Evolutionary conservation across 1,140 invertebrate species (phyloP).

Genomic region (Calycopis cecrops): DNA sequence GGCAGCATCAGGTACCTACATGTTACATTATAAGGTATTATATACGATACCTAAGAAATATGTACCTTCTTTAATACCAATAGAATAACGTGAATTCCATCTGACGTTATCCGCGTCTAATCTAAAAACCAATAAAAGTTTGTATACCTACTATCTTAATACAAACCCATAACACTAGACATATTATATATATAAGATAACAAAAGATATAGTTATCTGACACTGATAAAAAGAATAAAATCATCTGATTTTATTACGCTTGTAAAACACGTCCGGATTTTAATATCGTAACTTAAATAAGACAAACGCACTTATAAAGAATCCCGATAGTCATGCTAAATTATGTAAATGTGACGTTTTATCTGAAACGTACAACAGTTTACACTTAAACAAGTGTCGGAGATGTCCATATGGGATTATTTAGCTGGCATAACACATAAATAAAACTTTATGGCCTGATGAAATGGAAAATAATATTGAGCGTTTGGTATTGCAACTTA

Average conservation of each 20-base stretch:
- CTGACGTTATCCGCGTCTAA: too few species aligned
- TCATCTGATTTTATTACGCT: slow-evolving; percentile 8
- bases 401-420: slow-evolving; percentile 44
- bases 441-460: slow-evolving; percentile 22
- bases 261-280: neutral
- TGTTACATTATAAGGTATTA: too few species aligned
- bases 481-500: too few species aligned
- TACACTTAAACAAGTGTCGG: slow-evolving; percentile 68
- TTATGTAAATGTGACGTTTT: slow-evolving; percentile 67
- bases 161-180: too few species aligned
- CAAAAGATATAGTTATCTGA: too few species aligned
- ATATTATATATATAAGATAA: too few species aligned
- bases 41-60: too few species aligned
- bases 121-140: too few species aligned
- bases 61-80: too few species aligned
- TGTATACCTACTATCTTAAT: too few species aligned
- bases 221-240: neutral
- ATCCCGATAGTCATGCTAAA: slow-evolving; percentile 41
- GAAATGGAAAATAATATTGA: neutral
- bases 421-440: slow-evolving; percentile 17
- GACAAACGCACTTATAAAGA: neutral
- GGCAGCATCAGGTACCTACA: too few species aligned
- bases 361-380: slow-evolving; percentile 66
- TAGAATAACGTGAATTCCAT: too few species aligned
- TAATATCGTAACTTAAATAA: neutral